These are phyloP conservation scores for human (Homo sapiens) DNA, from an alignment of 2,113 vertebrate genomes.

Conservation along the genomic window GRCh38 chr4:44761501-44762000, in stretches of 20 bases:
- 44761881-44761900: neutral
- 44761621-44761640: neutral
- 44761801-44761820: neutral
- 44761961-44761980: neutral
- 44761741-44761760: neutral
- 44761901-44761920: neutral
- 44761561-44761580: neutral
- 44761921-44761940: neutral
- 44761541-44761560: neutral
- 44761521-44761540: neutral
- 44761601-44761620: neutral
- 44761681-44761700: neutral
- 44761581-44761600: neutral
- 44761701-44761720: neutral
- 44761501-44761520: neutral
- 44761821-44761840: neutral
- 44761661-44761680: conserved; percentile 47
- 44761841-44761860: neutral
- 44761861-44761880: neutral
- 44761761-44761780: neutral
- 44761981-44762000: neutral
- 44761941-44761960: neutral
- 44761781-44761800: neutral
- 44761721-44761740: neutral
- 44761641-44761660: neutral